phyloP scores from a whole-genome alignment of 2,888 invertebrate species.

The Miltochrista miniata region DNA sequence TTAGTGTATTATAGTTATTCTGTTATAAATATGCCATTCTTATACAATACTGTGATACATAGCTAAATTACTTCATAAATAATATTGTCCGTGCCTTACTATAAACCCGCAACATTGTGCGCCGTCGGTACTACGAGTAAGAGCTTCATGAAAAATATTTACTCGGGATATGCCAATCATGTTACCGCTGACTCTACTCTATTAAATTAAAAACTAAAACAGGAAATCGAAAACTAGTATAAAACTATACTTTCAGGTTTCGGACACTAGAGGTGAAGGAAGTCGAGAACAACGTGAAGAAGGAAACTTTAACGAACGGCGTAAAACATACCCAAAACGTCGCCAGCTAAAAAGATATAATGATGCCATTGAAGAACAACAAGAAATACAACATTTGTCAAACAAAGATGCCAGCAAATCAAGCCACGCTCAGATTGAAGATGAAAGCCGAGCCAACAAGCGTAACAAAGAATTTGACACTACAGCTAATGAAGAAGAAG shows the following conservation, averaged over 20 bases:
- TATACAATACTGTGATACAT: too few species aligned
- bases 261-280: constrained; percentile 40
- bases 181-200: too few species aligned
- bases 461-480: constrained; percentile 34
- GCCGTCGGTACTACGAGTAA: too few species aligned
- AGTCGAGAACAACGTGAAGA: constrained; percentile 40
- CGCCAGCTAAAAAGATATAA: constrained; percentile 37
- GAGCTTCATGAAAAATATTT: too few species aligned
- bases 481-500: constrained; percentile 46
- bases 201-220: too few species aligned
- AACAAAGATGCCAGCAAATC: constrained; percentile 37
- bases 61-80: too few species aligned
- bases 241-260: constrained; percentile 34
- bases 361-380: constrained; percentile 40
- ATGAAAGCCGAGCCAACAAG: constrained; percentile 38
- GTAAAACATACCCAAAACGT: constrained; percentile 25
- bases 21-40: too few species aligned
- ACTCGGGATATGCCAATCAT: too few species aligned
- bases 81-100: too few species aligned
- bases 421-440: constrained; percentile 33
- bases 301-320: constrained; percentile 23
- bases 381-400: constrained; percentile 35
- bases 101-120: too few species aligned
- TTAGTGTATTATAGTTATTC: too few species aligned
- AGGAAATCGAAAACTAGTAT: too few species aligned